A percentile compares a stretch with the other conserved stretches of the same genome.
Evolutionary conservation across 2,113 vertebrate genomes (phyloP).

Genomic region (Archilochus colubris): DNA sequence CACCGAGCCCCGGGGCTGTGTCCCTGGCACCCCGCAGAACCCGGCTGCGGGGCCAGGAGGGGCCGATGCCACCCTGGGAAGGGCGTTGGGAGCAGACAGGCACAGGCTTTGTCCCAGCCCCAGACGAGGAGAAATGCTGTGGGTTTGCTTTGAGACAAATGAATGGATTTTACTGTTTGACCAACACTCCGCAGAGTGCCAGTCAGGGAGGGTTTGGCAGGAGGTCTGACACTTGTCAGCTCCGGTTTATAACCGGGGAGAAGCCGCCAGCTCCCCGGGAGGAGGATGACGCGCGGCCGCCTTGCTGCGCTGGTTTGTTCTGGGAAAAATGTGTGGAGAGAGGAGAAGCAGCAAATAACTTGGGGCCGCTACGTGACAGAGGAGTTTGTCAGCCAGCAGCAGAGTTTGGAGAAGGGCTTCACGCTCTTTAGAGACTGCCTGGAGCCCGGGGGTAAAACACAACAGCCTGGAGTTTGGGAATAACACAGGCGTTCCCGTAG

Average conservation of each 20-base stretch:
- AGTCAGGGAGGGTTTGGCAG: background rate
- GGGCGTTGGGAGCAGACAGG: background rate
- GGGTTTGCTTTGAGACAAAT: background rate
- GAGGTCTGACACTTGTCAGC: slow-evolving; percentile 13
- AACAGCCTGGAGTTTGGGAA: background rate
- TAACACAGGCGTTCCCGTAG: fast-evolving
- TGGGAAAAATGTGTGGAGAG: background rate
- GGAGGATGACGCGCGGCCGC: background rate
- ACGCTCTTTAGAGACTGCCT: background rate
- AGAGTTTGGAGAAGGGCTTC: background rate
- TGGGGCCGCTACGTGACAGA: background rate
- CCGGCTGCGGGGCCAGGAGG: background rate
- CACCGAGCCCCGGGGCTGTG: fast-evolving
- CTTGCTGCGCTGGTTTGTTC: background rate
- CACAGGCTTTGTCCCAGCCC: background rate
- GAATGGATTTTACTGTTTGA: slow-evolving; percentile 39
- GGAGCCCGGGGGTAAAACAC: background rate
- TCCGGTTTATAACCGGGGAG: background rate
- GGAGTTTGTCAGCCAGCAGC: background rate
- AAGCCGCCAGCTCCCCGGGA: background rate
- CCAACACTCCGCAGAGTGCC: background rate
- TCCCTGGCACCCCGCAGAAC: background rate
- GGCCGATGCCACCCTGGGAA: background rate
- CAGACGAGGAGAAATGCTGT: background rate
- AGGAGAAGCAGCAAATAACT: background rate